Evolutionary conservation across 2,797 vertebrate genomes (phyloP).

Genomic region (Gymnopithys bicolor): DNA sequence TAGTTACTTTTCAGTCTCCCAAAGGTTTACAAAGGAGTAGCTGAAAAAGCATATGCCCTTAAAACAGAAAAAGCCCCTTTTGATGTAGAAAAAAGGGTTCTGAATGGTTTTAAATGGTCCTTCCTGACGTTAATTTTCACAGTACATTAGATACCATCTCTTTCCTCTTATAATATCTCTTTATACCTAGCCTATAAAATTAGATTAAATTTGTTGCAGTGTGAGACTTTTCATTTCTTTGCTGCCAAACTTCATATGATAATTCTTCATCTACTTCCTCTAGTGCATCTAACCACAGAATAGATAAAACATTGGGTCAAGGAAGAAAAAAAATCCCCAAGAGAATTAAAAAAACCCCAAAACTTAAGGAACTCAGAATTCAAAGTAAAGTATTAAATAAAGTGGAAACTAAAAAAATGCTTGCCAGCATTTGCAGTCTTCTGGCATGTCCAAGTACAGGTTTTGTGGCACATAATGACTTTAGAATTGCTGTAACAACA

Average conservation of each 20-base stretch:
- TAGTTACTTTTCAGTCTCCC: background rate
- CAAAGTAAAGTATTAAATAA: background rate
- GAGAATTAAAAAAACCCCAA: background rate
- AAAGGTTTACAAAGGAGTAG: background rate
- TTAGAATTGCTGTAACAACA: background rate
- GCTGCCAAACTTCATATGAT: background rate
- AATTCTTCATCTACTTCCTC: background rate
- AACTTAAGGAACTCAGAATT: background rate
- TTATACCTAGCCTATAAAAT: constrained; percentile 30
- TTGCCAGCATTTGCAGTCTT: background rate
- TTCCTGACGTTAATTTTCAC: constrained; percentile 24
- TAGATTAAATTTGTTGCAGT: constrained; percentile 14
- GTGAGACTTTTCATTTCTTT: constrained; percentile 25
- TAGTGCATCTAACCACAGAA: background rate
- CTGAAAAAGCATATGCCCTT: constrained; percentile 1
- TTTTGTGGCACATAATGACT: rapidly evolving
- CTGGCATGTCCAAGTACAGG: rapidly evolving
- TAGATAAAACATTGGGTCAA: background rate
- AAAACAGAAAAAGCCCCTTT: background rate
- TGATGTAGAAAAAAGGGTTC: background rate
- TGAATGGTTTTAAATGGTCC: constrained; percentile 9
- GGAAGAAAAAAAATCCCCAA: background rate
- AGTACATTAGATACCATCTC: constrained; percentile 15
- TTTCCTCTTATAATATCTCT: background rate
- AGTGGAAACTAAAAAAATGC: background rate